phyloP scores from a whole-genome alignment of 2,113 vertebrate genomes.

The Pangasianodon hypophthalmus region DNA sequence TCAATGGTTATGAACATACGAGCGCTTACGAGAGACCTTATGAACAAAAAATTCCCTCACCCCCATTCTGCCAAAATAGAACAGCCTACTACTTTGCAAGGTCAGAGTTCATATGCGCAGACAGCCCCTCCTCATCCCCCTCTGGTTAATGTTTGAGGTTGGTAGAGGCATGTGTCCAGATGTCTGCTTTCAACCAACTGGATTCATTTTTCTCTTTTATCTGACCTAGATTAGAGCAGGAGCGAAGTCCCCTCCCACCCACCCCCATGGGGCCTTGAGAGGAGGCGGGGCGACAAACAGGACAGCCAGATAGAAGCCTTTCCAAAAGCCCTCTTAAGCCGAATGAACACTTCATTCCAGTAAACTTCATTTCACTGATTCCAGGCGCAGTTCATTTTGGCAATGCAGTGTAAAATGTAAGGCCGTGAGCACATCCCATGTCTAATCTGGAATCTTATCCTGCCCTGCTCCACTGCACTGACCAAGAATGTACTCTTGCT shows the following conservation, averaged over 20 bases:
- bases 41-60: constrained; percentile 24
- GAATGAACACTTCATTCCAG: not conserved
- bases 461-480: not conserved
- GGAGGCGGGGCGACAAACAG: not conserved
- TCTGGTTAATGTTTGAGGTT: constrained; percentile 27
- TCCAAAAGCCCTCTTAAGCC: not conserved
- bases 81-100: constrained; percentile 34
- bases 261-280: not conserved
- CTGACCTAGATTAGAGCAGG: constrained; percentile 48
- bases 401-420: not conserved
- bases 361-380: not conserved
- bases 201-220: constrained; percentile 40
- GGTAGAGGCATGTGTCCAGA: constrained; percentile 44
- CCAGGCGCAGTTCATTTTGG: not conserved
- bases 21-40: constrained; percentile 1
- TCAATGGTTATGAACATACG: constrained; percentile 11
- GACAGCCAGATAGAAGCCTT: not conserved
- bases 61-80: not conserved
- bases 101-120: constrained; percentile 34
- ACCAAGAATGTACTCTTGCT: not conserved
- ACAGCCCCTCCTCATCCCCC: not conserved
- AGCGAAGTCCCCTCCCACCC: not conserved
- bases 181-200: constrained; percentile 37
- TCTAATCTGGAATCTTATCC: not conserved
- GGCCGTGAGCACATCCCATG: not conserved